Evolutionary conservation across 2,888 invertebrate species (phyloP).

Genomic region (Tinea semifulvella): DNA sequence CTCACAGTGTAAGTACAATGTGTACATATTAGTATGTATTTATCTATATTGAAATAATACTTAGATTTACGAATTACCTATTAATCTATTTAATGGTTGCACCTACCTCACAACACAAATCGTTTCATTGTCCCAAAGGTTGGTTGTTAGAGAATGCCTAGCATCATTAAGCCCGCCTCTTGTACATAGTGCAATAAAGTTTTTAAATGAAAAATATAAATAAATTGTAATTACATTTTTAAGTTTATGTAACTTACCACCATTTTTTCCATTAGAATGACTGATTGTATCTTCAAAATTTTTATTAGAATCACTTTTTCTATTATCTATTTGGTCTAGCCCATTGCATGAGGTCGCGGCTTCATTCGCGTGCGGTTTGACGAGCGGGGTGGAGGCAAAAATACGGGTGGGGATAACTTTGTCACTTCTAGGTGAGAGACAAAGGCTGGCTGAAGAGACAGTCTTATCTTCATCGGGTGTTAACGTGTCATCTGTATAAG

Average conservation of each 20-base stretch:
- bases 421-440: slow-evolving; percentile 41
- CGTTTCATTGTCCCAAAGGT: too few species aligned
- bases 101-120: too few species aligned
- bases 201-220: slow-evolving; percentile 13
- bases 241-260: slow-evolving; percentile 29
- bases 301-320: slow-evolving; percentile 26
- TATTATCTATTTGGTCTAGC: slow-evolving; percentile 21
- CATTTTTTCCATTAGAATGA: slow-evolving; percentile 16
- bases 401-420: slow-evolving; percentile 23
- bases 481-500: slow-evolving; percentile 11
- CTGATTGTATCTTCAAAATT: slow-evolving; percentile 8
- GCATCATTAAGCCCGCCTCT: too few species aligned
- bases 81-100: too few species aligned
- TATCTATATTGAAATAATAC: too few species aligned
- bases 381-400: slow-evolving; percentile 36
- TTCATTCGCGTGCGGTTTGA: slow-evolving; percentile 16
- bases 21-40: too few species aligned
- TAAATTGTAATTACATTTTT: too few species aligned
- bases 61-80: too few species aligned
- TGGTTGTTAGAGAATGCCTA: too few species aligned
- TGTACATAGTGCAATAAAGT: too few species aligned
- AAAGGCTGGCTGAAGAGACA: slow-evolving; percentile 50
- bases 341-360: slow-evolving; percentile 15
- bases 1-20: too few species aligned
- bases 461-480: slow-evolving; percentile 47